Evolutionary conservation across 2,797 vertebrate species (phyloP).

Genomic region (Synaphobranchus kaupii): DNA sequence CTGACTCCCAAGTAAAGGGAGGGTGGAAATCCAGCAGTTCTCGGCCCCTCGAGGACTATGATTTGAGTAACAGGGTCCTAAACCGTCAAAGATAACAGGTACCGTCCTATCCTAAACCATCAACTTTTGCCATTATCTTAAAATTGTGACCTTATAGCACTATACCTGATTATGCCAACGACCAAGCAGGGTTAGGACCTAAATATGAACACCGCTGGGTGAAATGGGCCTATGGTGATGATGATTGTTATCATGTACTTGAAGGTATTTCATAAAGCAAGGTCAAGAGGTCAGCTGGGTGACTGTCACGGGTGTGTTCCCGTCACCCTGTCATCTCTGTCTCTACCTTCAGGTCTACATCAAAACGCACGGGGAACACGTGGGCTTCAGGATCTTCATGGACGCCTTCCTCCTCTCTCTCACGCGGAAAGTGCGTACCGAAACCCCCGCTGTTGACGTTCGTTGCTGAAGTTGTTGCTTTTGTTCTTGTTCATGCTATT

Average conservation of each 20-base stretch:
- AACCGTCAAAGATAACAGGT: neutral
- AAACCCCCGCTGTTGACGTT: neutral
- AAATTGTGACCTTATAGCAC: neutral
- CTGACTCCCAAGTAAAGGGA: no score
- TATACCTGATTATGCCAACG: no score
- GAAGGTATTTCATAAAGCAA: neutral
- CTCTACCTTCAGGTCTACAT: conserved; percentile 81
- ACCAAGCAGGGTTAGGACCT: no score
- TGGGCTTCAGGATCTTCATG: conserved; percentile 98
- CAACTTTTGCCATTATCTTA: neutral
- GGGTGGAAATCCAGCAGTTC: no score
- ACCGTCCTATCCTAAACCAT: neutral
- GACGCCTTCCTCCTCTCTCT: conserved; percentile 94
- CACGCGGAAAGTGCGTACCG: conserved; percentile 83
- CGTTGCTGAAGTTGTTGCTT: neutral
- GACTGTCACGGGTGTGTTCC: neutral
- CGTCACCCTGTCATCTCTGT: neutral
- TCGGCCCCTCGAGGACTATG: no score
- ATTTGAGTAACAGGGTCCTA: no score
- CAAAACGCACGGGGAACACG: conserved; percentile 91
- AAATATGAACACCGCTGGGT: no score
- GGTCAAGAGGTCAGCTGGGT: neutral
- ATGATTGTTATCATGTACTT: neutral
- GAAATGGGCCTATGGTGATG: neutral
- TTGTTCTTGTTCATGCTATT: neutral